Conservation (phyloP, 2,113 vertebrate genomes). For the Gracilinanus agilis region DNA sequence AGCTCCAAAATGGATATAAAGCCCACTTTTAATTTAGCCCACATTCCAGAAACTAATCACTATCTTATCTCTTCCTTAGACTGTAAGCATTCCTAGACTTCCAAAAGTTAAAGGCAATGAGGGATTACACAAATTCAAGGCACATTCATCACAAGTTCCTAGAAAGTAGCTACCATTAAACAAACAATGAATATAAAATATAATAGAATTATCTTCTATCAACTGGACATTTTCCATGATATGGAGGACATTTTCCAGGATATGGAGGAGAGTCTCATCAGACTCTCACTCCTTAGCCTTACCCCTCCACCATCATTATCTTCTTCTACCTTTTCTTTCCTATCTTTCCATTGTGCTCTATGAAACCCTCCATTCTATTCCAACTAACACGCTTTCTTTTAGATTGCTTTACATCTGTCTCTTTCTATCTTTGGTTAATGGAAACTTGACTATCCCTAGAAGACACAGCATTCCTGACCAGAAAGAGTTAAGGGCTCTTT, state of each 20-base stretch:
- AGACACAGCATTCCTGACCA: not conserved
- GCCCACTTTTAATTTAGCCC: not conserved
- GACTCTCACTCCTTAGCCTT: not conserved
- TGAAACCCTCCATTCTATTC: not conserved
- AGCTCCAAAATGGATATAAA: not conserved
- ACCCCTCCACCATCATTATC: not conserved
- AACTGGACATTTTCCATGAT: not conserved
- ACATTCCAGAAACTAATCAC: not conserved
- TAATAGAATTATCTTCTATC: not conserved
- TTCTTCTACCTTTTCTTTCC: not conserved
- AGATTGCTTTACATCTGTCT: not conserved
- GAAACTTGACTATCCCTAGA: not conserved
- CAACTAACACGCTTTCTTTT: not conserved
- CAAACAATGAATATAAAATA: no score
- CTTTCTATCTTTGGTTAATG: not conserved
- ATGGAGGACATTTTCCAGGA: no score
- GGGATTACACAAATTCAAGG: not conserved
- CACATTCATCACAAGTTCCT: not conserved
- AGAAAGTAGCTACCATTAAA: not conserved
- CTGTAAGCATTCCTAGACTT: not conserved
- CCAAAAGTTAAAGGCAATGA: not conserved
- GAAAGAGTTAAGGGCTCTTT: not conserved
- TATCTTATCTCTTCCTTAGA: not conserved
- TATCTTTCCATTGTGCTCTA: not conserved
- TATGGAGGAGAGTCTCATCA: not conserved